Base-by-base conservation (phyloP, 2,888 invertebrate genomes). In the Caradrina kadenii region DNA sequence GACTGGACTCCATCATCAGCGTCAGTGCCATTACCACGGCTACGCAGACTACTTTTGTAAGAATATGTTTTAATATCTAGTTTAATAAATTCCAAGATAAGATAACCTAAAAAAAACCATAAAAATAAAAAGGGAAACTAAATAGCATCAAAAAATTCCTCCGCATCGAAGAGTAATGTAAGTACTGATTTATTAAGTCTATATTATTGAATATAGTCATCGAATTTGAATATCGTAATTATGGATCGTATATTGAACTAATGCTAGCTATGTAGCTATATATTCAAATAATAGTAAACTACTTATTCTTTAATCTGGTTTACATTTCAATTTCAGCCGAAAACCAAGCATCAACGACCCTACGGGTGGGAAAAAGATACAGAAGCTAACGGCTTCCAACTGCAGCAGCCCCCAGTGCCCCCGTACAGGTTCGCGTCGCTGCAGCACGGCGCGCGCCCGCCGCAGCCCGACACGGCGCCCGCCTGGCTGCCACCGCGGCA, bases 21-120 rank as follows among this genome's bases (percentile, higher is more conserved):
- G 83, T 95, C 86, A 96, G 96, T 89, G 96, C 96, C 53, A 96
- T 96, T 80, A 96, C 96, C 69, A 97, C 97, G 80, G 97, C 97
- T 75, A 97, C 97, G 56, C 97, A 98, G 95, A 98, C 98, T 69
- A 98, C 98, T 87, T 96, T 98, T 96, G 98, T 98, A 94, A 96
- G 97, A 96, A 84, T 1, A 49, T 22, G 17, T n/a, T 13, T 15
- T 21, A 15, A 8, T 49, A n/a, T 19, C 49, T 8, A n/a, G 5
- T 48, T 48, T n/a, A 2, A 48, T 7, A n/a, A 2, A 48, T n/a
- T n/a, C 17, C 17, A n/a, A n/a, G 48, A 13, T 26, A 26, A 26
- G 26, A 26, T 26, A 26, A 26, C 26, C 26, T 26, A 26, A 26
- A 26, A 26, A 26, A 26, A 26, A 26, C 2, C 26, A 26, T 26